phyloP scores from a whole-genome alignment of 2,888 invertebrate species.

The Athrips mouffetella region DNA sequence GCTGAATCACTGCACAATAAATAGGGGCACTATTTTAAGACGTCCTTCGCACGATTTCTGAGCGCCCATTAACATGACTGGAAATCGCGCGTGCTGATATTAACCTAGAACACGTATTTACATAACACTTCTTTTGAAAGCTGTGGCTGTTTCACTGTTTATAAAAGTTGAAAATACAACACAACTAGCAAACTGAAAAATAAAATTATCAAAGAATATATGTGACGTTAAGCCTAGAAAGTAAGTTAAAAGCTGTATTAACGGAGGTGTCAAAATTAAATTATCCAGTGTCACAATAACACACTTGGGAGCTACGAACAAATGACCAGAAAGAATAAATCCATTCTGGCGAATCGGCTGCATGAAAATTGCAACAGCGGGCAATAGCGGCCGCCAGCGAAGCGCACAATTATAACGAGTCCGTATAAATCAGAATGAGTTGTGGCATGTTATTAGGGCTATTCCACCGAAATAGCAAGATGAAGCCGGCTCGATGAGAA shows the following conservation, averaged over 20 bases:
- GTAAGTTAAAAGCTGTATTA: conserved; percentile 51
- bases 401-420: conserved; percentile 77
- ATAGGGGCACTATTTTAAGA: conserved; percentile 67
- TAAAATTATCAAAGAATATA: no score
- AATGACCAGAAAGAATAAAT: conserved; percentile 71
- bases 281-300: conserved; percentile 48
- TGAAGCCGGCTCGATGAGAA: conserved; percentile 57
- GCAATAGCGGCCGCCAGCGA: conserved; percentile 66
- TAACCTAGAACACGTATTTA: conserved; percentile 54
- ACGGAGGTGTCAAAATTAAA: conserved; percentile 51
- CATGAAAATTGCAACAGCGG: conserved; percentile 74
- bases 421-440: conserved; percentile 77
- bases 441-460: conserved; percentile 77
- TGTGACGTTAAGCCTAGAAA: conserved; percentile 27
- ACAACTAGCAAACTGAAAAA: no score
- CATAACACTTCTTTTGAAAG: conserved; percentile 40
- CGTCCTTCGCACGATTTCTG: conserved; percentile 69
- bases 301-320: conserved; percentile 54
- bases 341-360: conserved; percentile 69
- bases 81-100: conserved; percentile 56
- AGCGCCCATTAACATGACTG: conserved; percentile 58
- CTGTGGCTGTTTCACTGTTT: no score
- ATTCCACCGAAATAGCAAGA: conserved; percentile 66
- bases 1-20: conserved; percentile 60
- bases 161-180: no score